Percentiles rank a stretch among this genome's conserved stretches.
Conservation (phyloP, 2,113 vertebrate genomes). For the Rostratula benghalensis region DNA sequence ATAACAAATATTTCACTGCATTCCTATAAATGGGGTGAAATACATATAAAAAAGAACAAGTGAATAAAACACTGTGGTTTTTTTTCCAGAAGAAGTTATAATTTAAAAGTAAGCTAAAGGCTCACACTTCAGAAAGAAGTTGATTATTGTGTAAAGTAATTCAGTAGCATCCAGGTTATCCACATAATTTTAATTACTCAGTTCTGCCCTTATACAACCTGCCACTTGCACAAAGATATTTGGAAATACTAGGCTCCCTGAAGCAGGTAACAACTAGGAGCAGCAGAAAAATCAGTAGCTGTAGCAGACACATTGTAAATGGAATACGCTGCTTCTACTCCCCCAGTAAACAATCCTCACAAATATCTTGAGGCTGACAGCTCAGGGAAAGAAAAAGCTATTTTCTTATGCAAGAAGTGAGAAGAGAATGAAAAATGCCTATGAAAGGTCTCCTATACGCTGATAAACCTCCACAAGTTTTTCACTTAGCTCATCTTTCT, state of each 20-base stretch:
- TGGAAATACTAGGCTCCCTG: not conserved
- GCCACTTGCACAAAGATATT: not conserved
- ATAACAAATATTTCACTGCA: accelerated
- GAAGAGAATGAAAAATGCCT: not conserved
- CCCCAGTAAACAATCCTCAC: not conserved
- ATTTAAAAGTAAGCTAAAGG: not conserved
- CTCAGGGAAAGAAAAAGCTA: not conserved
- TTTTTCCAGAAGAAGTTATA: not conserved
- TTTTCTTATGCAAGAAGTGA: not conserved
- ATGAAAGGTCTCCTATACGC: too few species aligned
- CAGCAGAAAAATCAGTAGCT: not conserved
- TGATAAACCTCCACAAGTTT: not conserved
- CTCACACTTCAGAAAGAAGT: not conserved
- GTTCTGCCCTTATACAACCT: not conserved
- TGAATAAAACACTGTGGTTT: not conserved
- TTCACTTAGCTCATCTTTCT: not conserved
- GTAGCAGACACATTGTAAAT: not conserved
- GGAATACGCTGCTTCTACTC: not conserved
- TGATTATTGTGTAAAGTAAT: not conserved
- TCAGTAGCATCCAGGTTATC: not conserved
- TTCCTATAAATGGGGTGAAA: not conserved
- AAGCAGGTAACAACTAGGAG: not conserved
- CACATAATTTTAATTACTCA: not conserved
- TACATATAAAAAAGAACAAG: accelerated
- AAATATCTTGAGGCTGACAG: not conserved